Percentiles rank a stretch among this genome's conserved stretches.
Conservation (phyloP, 1,140 invertebrate species). For the Bombus polaris region DNA sequence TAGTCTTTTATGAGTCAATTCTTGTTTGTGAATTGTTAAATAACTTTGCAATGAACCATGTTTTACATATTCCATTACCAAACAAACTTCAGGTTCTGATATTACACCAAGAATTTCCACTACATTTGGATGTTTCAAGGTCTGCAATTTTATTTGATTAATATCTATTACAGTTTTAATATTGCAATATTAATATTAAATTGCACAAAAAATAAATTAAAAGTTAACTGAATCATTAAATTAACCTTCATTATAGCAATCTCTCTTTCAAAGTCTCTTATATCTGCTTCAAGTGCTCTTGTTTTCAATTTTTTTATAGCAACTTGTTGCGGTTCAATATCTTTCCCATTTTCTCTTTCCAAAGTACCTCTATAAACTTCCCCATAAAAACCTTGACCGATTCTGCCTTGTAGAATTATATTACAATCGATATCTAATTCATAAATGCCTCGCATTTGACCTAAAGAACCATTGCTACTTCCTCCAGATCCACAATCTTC, state of each 20-base stretch:
- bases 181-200: slow-evolving; percentile 10
- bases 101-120: slow-evolving; percentile 93
- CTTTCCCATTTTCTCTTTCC: slow-evolving; percentile 81
- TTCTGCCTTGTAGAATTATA: slow-evolving; percentile 84
- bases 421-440: slow-evolving; percentile 83
- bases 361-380: slow-evolving; percentile 87
- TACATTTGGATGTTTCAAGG: slow-evolving; percentile 92
- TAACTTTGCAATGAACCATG: slow-evolving; percentile 92
- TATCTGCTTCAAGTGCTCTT: slow-evolving; percentile 77
- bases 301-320: slow-evolving; percentile 89
- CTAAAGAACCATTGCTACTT: slow-evolving; percentile 63
- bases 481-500: slow-evolving; percentile 26
- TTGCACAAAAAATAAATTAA: slow-evolving; percentile 12
- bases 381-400: slow-evolving; percentile 89
- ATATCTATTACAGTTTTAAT: slow-evolving; percentile 11
- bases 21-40: slow-evolving; percentile 87
- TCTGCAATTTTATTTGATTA: slow-evolving; percentile 79
- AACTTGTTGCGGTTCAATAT: slow-evolving; percentile 83
- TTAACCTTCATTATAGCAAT: slow-evolving; percentile 90
- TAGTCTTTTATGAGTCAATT: slow-evolving; percentile 85
- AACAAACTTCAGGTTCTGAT: slow-evolving; percentile 88
- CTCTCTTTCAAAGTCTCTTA: slow-evolving; percentile 87
- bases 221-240: neutral
- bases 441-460: slow-evolving; percentile 81
- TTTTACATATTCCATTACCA: slow-evolving; percentile 95